Evolutionary conservation across 1,140 invertebrate species (phyloP), one percentile per base, ranked within the genome.

Genomic region (Polypedilum vanderplanki): DNA sequence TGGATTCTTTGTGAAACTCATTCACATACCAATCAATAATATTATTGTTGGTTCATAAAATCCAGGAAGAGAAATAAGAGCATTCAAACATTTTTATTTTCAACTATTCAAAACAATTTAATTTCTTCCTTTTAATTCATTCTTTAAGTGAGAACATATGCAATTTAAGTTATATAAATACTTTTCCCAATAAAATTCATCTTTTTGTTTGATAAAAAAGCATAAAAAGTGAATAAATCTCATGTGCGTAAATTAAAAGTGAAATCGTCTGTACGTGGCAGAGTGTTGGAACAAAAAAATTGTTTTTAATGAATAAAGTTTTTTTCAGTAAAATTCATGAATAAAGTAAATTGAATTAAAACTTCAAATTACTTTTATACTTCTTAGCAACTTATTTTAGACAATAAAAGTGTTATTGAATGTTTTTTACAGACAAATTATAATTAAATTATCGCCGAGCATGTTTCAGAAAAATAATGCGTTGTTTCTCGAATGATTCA

Each of bases 1-100:
- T 84, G 98, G 98, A 79, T 99, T 99, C 87, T 99, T 99, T 80
- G 98, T 99, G 7, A 99, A 99, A 86, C 87, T 99, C 75, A 99
- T 99, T 83, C 97, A 99, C 85, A 99, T 99, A 84, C 98, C 98
- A 77, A 99, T 99, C 86, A 99, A 99, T 86, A 99, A 99, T 85
- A 99, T 99, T 83, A 99, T 99, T 88, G 97, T 99, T 57, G 88
- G 88, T 76, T 90, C 88, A 80, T 90, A 89, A 83, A 57, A 70
- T 20, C 65, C 65, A 22, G 65, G 18, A 70, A 7, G 18, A 67
- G n/a, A 67, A 67, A 18, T 9, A 20, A 22, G 20, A 70, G 3
- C 64, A 67, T 67, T 8, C 1, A 67, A 10, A n/a, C 46, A n/a
- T 57, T 57, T 33, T 33, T 33, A 33, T 33, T 33, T 33, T 33